Evolutionary conservation across 2,888 invertebrate species (phyloP), one percentile per base, ranked within the genome.

Genomic region (Trachelus troglodyta): DNA sequence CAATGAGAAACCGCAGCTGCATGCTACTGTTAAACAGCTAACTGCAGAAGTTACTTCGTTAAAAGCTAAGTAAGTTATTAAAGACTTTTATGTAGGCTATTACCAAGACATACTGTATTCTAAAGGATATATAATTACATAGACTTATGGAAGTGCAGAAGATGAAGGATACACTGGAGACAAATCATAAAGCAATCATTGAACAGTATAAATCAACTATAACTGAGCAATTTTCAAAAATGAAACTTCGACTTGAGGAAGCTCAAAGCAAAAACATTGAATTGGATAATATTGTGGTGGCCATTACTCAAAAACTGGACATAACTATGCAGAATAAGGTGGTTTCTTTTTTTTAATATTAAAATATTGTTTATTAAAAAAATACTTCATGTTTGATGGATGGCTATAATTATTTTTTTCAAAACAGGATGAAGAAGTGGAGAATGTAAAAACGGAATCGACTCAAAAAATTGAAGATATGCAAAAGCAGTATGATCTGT

Each of bases 271-370:
- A 84, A 68, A 85, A 87, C 71, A 77, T 78, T 6, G 33, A 81
- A 34, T 75, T 88, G 12, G 80, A 86, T 68, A 82, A 85, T 31
- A 86, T 84, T 69, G 76, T 89, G 34, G 73, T 78, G n/a, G n/a
- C 76, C n/a, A 79, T 88, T 37, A 79, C 81, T 68, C 75, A 81
- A 34, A 85, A 88, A 74, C 79, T 90, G 23, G 85, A 86, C n/a
- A 82, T 87, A 77, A 77, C 85, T 73, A 83, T 69, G 73, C 77
- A 77, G n/a, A 85, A 85, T 77, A 87, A 87, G 84, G 89, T 89
- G 15, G 1, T 56, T 56, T 34, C 35, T 34, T n/a, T 12, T 34
- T 35, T 9, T 34, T 30, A 11, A 11, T 11, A n/a, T 37, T 37
- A 35, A n/a, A 75, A 30, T n/a, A n/a, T 75, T 31, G 31, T n/a